A percentile compares a stretch with the other conserved stretches of the same genome.
These are phyloP conservation scores for Linhomoeus sp. DNA, from an alignment of 2,888 invertebrate species.

Conservation along the genomic window DNA sequence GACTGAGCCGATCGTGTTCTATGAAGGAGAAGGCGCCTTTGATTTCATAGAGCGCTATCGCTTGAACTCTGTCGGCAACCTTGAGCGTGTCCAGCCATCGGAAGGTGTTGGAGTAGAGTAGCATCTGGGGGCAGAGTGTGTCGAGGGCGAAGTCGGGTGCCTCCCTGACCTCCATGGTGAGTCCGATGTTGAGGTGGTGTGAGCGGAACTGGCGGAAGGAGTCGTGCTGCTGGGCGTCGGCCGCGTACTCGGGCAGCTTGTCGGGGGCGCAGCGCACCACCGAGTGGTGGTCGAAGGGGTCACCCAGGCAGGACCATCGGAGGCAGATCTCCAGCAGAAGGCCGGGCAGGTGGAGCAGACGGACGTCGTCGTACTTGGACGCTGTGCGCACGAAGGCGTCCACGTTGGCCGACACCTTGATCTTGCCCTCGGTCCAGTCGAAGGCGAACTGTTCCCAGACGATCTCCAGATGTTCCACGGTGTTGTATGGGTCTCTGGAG, in stretches of 20 bases:
- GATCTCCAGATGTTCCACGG: constrained; percentile 94
- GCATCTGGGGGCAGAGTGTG: constrained; percentile 10
- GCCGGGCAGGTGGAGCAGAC: constrained; percentile 70
- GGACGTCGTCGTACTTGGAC: constrained; percentile 94
- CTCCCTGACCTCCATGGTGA: constrained; percentile 50
- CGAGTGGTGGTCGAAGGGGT: constrained; percentile 83
- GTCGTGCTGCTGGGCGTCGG: constrained; percentile 75
- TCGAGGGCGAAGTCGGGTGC: constrained; percentile 10
- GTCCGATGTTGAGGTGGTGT: constrained; percentile 54
- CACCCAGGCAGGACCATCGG: constrained; percentile 73
- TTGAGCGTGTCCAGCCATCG: constrained; percentile 41
- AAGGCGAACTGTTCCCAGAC: constrained; percentile 79
- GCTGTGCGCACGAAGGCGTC: constrained; percentile 88
- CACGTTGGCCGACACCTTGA: constrained; percentile 71
- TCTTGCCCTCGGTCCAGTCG: constrained; percentile 80
- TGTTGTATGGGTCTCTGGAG: constrained; percentile 90
- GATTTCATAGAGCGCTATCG: neutral
- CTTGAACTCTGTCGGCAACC: constrained; percentile 33
- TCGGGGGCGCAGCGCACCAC: constrained; percentile 89
- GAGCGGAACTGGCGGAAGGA: constrained; percentile 84
- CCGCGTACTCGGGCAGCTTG: constrained; percentile 83
- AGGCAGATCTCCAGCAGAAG: constrained; percentile 47
- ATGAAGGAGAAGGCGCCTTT: constrained; percentile 8
- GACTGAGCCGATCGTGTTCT: constrained; percentile 50
- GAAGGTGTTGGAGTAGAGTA: constrained; percentile 25